These are phyloP conservation scores for Novumbra hubbsi DNA, from an alignment of 2,797 vertebrate species.

Conservation along the genomic window DNA sequence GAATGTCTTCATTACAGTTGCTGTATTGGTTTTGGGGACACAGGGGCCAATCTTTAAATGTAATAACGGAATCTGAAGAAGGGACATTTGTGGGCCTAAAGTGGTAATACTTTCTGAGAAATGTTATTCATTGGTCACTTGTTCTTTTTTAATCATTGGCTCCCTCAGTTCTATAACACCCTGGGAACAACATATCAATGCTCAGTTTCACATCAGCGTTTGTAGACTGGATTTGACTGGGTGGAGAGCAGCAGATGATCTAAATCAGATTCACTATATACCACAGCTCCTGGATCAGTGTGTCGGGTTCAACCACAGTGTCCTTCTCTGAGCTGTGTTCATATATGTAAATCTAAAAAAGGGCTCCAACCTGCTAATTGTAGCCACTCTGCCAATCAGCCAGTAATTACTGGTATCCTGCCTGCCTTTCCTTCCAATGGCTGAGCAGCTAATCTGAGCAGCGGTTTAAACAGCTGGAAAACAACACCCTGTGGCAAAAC, in stretches of 20 bases:
- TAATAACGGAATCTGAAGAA: neutral
- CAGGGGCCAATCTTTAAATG: neutral
- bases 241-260: conserved; percentile 15
- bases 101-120: too few species aligned
- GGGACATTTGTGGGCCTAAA: neutral
- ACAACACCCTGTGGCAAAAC: conserved; percentile 67
- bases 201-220: conserved; percentile 13
- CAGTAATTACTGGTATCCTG: conserved; percentile 85
- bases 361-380: conserved; percentile 76
- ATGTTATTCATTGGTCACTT: too few species aligned
- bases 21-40: neutral
- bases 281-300: conserved; percentile 25
- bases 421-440: conserved; percentile 80
- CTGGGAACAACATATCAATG: neutral
- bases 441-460: conserved; percentile 84
- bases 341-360: conserved; percentile 62
- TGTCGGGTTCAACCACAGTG: conserved; percentile 36
- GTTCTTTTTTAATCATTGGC: too few species aligned
- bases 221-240: neutral
- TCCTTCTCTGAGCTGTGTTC: conserved; percentile 45
- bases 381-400: conserved; percentile 83
- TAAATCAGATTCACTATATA: conserved; percentile 27
- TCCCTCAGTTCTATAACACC: neutral
- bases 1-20: conserved; percentile 39
- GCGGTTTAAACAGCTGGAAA: conserved; percentile 81